Evolutionary conservation across 2,113 vertebrate species (phyloP).

Genomic region (Centropristis striata): DNA sequence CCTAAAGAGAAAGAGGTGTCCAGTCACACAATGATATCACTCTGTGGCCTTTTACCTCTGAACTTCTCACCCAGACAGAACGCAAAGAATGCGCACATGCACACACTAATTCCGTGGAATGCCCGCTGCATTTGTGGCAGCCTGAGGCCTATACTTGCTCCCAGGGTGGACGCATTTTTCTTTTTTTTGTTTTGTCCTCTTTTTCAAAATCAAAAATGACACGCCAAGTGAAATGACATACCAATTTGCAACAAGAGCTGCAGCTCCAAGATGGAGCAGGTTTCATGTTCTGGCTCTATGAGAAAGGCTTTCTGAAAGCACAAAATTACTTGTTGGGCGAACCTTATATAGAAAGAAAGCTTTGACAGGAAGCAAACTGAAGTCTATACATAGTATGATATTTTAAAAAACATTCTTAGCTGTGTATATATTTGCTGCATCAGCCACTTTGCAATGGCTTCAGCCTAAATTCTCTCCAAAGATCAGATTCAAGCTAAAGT

Average conservation of each 20-base stretch:
- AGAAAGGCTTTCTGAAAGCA: constrained; percentile 2
- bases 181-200: constrained; percentile 1
- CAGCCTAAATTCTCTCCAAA: neutral
- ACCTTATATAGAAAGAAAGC: neutral
- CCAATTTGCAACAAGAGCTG: constrained; percentile 3
- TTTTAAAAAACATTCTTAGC: neutral
- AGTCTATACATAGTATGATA: neutral
- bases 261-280: constrained; percentile 21
- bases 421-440: neutral
- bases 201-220: constrained; percentile 43
- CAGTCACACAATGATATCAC: constrained; percentile 33
- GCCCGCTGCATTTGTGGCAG: constrained; percentile 35
- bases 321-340: constrained; percentile 17
- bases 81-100: constrained; percentile 65
- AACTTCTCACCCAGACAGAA: constrained; percentile 58
- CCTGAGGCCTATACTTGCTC: constrained; percentile 36
- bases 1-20: constrained; percentile 6
- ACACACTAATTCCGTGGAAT: constrained; percentile 59
- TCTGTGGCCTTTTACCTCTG: constrained; percentile 50
- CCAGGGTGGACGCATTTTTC: constrained; percentile 13
- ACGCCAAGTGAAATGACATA: constrained; percentile 31
- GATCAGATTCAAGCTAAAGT: neutral
- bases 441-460: neutral
- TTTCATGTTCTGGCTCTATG: neutral
- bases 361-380: neutral